Percentiles rank a stretch among this genome's conserved stretches.
These are phyloP conservation scores for Ctenopoma kingsleyae DNA, from an alignment of 2,797 vertebrate genomes.

Conservation along the genomic window DNA sequence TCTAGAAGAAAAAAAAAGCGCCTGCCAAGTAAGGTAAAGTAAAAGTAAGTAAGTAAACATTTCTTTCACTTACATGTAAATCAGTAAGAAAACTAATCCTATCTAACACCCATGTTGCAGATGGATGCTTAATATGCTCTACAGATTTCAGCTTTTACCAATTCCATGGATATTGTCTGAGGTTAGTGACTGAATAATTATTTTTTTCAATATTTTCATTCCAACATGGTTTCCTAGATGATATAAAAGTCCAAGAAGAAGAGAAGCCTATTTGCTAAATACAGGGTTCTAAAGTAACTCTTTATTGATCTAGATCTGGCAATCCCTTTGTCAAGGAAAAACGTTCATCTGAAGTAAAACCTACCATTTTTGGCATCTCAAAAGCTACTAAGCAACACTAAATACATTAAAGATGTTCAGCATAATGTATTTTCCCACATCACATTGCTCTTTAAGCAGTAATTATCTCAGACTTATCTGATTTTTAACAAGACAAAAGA, in stretches of 20 bases:
- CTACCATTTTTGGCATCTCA: neutral
- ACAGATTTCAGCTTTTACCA: slow-evolving; percentile 7
- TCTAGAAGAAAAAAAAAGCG: neutral
- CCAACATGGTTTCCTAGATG: neutral
- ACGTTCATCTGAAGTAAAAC: neutral
- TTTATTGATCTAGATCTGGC: neutral
- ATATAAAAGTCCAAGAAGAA: slow-evolving; percentile 1
- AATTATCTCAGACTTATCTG: slow-evolving; percentile 52
- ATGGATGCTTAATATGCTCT: neutral
- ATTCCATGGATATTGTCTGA: neutral
- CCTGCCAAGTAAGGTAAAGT: no score
- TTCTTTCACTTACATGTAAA: slow-evolving; percentile 5
- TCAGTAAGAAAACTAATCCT: neutral
- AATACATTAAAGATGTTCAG: neutral
- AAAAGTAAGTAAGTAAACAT: no score
- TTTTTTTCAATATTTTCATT: neutral
- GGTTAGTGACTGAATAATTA: neutral
- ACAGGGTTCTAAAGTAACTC: neutral
- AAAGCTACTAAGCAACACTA: slow-evolving; percentile 15
- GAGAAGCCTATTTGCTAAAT: neutral
- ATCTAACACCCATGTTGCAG: neutral
- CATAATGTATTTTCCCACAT: slow-evolving; percentile 18
- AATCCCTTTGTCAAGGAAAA: slow-evolving; percentile 3
- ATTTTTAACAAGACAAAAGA: slow-evolving; percentile 43
- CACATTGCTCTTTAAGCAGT: slow-evolving; percentile 11